Conservation (phyloP, 2,113 vertebrate species). For the Tricholaema leucomelas region DNA sequence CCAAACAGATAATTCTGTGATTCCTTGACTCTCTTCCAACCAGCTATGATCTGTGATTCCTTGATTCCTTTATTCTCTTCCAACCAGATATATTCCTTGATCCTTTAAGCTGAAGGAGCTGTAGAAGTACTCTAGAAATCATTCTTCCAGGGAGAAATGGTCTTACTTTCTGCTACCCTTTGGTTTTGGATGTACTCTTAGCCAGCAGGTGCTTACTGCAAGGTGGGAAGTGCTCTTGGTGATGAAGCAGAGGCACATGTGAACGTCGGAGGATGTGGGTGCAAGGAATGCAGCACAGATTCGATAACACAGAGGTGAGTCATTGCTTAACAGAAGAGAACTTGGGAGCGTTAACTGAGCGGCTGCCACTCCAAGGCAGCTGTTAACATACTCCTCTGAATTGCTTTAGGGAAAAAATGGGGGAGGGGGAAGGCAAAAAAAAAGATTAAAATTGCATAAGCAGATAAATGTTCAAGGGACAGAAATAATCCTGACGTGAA, state of each 20-base stretch:
- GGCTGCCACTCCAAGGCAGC: conserved; percentile 21
- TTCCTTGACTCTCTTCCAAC: too few relatives aligned
- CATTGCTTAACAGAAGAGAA: not conserved
- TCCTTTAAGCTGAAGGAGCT: not conserved
- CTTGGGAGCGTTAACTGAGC: not conserved
- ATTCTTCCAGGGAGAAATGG: not conserved
- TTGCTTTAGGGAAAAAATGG: not conserved
- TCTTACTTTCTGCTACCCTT: not conserved
- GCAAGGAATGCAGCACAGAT: not conserved
- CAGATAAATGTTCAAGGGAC: conserved; percentile 44
- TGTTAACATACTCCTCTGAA: conserved; percentile 27
- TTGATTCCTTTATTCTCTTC: not conserved
- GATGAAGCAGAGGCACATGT: not conserved
- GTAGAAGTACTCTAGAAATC: not conserved
- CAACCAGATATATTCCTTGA: not conserved
- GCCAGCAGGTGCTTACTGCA: not conserved
- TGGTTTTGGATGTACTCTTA: not conserved
- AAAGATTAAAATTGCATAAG: conserved; percentile 40
- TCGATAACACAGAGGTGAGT: not conserved
- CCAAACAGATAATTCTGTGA: too few relatives aligned
- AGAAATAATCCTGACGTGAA: conserved; percentile 28
- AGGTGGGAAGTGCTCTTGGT: not conserved
- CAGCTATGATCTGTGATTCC: too few relatives aligned
- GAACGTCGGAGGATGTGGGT: not conserved
- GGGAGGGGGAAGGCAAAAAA: not conserved